These are phyloP conservation scores for Platichthys flesus DNA, from an alignment of 2,113 vertebrate genomes.

Conservation along the genomic window DNA sequence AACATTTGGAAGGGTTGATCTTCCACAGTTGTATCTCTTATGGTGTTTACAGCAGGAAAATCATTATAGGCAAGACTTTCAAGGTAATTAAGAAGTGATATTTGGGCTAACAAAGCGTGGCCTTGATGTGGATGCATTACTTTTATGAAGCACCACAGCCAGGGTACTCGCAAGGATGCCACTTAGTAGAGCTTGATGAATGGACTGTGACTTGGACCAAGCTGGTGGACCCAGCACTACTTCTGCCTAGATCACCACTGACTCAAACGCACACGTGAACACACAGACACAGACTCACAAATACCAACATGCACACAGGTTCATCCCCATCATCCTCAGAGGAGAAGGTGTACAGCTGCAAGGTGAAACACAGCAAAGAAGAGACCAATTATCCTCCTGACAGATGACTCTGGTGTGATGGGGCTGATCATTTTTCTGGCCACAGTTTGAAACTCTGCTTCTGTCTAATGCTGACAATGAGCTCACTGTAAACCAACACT, in stretches of 20 bases:
- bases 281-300: constrained; percentile 8
- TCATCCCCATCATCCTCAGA: constrained; percentile 56
- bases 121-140: constrained; percentile 70
- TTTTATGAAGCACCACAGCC: constrained; percentile 66
- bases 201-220: constrained; percentile 64
- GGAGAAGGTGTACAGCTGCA: constrained; percentile 74
- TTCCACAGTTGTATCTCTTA: constrained; percentile 59
- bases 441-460: constrained; percentile 53
- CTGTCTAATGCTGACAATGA: constrained; percentile 25
- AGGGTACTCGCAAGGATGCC: constrained; percentile 57
- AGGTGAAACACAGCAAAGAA: constrained; percentile 79
- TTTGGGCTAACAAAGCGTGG: constrained; percentile 73
- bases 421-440: constrained; percentile 72
- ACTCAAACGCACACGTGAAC: constrained; percentile 26
- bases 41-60: constrained; percentile 76
- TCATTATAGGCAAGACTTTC: constrained; percentile 69
- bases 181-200: constrained; percentile 77
- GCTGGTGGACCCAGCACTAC: constrained; percentile 70
- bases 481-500: constrained; percentile 38
- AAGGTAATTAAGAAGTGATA: constrained; percentile 82
- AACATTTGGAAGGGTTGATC: constrained; percentile 54
- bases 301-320: constrained; percentile 23
- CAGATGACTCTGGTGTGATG: constrained; percentile 67
- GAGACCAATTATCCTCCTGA: constrained; percentile 80
- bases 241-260: constrained; percentile 36